These are phyloP conservation scores for Lateolabrax maculatus DNA, from an alignment of 2,797 vertebrate genomes.

Conservation along the genomic window DNA sequence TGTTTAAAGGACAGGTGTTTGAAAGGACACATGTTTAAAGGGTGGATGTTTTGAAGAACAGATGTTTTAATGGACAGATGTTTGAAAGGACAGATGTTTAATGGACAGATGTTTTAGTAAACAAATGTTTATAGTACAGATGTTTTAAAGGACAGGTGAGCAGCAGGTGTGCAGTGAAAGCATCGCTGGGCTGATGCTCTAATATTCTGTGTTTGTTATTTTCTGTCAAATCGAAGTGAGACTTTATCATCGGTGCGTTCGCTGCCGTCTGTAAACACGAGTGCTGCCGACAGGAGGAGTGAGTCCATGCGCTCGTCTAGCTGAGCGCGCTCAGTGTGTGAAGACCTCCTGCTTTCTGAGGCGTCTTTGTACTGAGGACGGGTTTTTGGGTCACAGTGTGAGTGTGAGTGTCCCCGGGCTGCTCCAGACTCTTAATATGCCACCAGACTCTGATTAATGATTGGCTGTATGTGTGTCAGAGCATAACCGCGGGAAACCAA, in stretches of 20 bases:
- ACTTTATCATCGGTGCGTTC: constrained; percentile 1
- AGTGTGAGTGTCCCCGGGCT: constrained; percentile 46
- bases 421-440: constrained; percentile 63
- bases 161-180: constrained; percentile 24
- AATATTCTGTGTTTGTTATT: too few relatives aligned
- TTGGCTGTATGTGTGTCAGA: constrained; percentile 76
- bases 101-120: too few relatives aligned
- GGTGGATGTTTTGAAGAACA: too few relatives aligned
- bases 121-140: too few relatives aligned
- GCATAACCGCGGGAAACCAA: constrained; percentile 64
- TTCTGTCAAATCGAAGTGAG: too few relatives aligned
- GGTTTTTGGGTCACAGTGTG: constrained; percentile 67
- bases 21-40: too few relatives aligned
- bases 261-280: constrained; percentile 2
- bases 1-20: too few relatives aligned
- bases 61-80: too few relatives aligned
- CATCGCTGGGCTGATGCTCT: too few relatives aligned
- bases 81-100: too few relatives aligned
- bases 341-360: constrained; percentile 42
- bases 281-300: neutral
- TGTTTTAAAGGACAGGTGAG: too few relatives aligned
- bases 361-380: constrained; percentile 55
- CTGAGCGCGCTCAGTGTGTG: constrained; percentile 1
- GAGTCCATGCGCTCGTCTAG: neutral
- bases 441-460: constrained; percentile 71